Conservation (phyloP, 2,888 invertebrate species). For the Drosophila kokeensis region DNA sequence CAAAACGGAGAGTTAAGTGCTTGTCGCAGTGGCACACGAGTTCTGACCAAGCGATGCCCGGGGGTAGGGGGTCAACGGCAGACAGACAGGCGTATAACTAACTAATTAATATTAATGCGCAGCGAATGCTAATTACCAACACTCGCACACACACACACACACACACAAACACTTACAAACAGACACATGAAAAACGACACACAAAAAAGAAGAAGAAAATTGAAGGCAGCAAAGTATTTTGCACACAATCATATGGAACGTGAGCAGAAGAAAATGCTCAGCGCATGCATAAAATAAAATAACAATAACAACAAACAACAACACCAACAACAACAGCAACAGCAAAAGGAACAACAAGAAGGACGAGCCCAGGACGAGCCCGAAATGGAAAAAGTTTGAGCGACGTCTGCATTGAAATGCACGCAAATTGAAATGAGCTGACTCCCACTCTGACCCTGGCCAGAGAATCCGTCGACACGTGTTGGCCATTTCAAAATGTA, state of each 20-base stretch:
- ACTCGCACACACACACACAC: conserved; percentile 22
- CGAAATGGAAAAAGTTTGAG: conserved; percentile 74
- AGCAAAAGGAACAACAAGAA: conserved; percentile 13
- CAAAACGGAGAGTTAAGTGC: conserved; percentile 56
- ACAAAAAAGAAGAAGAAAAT: conserved; percentile 6
- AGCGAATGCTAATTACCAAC: conserved; percentile 79
- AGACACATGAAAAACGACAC: conserved; percentile 7
- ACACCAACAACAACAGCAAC: background rate
- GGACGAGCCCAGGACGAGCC: conserved; percentile 27
- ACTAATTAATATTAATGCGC: conserved; percentile 82
- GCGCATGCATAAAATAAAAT: conserved; percentile 59
- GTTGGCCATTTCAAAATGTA: conserved; percentile 81
- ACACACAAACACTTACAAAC: background rate
- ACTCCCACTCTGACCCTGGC: conserved; percentile 14
- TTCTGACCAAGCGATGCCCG: conserved; percentile 31
- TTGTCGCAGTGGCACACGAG: conserved; percentile 30
- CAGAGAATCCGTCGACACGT: conserved; percentile 64
- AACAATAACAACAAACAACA: conserved; percentile 36
- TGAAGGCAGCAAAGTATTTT: conserved; percentile 66
- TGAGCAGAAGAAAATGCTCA: conserved; percentile 48
- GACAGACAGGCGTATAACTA: conserved; percentile 65
- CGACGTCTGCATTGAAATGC: conserved; percentile 74
- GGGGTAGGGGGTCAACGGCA: background rate
- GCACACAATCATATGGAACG: conserved; percentile 78
- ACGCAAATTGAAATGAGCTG: conserved; percentile 74